These are phyloP conservation scores for Ophioninae sp. DNA, from an alignment of 2,888 invertebrate species.

Conservation along the genomic window DNA sequence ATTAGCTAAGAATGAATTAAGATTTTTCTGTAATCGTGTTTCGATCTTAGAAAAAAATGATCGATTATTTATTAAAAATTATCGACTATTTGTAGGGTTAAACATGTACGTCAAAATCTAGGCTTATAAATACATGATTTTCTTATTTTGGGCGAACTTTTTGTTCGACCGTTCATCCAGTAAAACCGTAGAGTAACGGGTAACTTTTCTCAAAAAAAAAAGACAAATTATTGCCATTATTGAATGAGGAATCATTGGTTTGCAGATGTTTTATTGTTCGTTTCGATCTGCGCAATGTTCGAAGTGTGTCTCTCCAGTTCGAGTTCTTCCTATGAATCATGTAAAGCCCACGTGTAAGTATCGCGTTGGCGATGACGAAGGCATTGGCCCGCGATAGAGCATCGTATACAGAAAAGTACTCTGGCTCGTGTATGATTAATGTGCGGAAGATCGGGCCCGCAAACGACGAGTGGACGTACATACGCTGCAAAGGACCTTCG, in stretches of 20 bases:
- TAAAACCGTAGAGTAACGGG: not conserved
- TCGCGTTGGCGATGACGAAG: slow-evolving; percentile 61
- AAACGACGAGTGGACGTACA: slow-evolving; percentile 17
- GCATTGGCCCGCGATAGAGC: slow-evolving; percentile 43
- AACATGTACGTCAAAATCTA: no score
- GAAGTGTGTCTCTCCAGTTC: slow-evolving; percentile 33
- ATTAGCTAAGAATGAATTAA: no score
- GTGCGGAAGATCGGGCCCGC: slow-evolving; percentile 35
- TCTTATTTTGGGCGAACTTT: no score
- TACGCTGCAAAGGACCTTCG: slow-evolving; percentile 1
- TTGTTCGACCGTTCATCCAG: no score
- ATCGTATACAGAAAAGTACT: slow-evolving; percentile 47
- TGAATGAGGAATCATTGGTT: slow-evolving; percentile 17
- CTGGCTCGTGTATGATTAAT: slow-evolving; percentile 57
- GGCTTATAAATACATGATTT: no score
- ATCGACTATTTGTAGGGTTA: no score
- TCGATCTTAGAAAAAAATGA: no score
- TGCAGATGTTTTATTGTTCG: slow-evolving; percentile 5
- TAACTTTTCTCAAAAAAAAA: not conserved
- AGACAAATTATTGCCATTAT: slow-evolving; percentile 12
- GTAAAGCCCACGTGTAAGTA: slow-evolving; percentile 57
- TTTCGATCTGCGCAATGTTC: slow-evolving; percentile 31
- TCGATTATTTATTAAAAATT: no score
- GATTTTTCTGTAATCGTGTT: no score
- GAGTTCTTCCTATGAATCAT: slow-evolving; percentile 60